Evolutionary conservation across 2,888 invertebrate genomes (phyloP).

Genomic region (Protonemura montana): DNA sequence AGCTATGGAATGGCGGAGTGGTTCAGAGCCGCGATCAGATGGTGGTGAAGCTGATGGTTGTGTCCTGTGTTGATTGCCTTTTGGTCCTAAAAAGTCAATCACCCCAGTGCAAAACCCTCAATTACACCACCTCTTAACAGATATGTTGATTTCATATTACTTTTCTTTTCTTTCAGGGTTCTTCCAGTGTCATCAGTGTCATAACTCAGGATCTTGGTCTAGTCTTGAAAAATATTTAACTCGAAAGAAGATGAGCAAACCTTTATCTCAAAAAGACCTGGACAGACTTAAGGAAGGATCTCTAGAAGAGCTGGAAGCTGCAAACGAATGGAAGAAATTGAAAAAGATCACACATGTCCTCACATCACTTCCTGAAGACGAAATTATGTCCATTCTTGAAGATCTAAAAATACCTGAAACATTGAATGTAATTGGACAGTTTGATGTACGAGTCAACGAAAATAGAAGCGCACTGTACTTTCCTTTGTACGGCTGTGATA

Average conservation of each 20-base stretch:
- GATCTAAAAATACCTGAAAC: slow-evolving; percentile 66
- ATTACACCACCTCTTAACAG: too few species aligned
- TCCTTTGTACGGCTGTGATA: slow-evolving; percentile 69
- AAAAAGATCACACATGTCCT: slow-evolving; percentile 60
- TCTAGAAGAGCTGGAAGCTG: slow-evolving; percentile 59
- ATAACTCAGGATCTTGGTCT: slow-evolving; percentile 71
- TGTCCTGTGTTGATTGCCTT: too few species aligned
- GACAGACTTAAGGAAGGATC: slow-evolving; percentile 55
- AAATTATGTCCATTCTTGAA: slow-evolving; percentile 61
- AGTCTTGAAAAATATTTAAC: slow-evolving; percentile 64
- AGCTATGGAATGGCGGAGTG: too few species aligned
- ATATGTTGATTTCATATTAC: too few species aligned
- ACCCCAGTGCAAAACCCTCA: too few species aligned
- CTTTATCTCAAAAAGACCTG: slow-evolving; percentile 58
- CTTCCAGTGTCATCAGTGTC: slow-evolving; percentile 74
- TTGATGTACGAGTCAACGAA: slow-evolving; percentile 66
- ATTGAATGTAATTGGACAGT: slow-evolving; percentile 60
- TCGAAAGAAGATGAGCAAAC: slow-evolving; percentile 53
- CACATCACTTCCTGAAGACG: slow-evolving; percentile 60
- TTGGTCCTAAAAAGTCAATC: too few species aligned
- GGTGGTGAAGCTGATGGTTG: too few species aligned
- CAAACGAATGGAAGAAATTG: slow-evolving; percentile 61
- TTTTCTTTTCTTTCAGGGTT: slow-evolving; percentile 64
- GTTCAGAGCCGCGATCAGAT: too few species aligned
- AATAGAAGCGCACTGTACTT: slow-evolving; percentile 68